Evolutionary conservation across 1,140 invertebrate genomes (phyloP).

Genomic region (Tachypleus tridentatus): DNA sequence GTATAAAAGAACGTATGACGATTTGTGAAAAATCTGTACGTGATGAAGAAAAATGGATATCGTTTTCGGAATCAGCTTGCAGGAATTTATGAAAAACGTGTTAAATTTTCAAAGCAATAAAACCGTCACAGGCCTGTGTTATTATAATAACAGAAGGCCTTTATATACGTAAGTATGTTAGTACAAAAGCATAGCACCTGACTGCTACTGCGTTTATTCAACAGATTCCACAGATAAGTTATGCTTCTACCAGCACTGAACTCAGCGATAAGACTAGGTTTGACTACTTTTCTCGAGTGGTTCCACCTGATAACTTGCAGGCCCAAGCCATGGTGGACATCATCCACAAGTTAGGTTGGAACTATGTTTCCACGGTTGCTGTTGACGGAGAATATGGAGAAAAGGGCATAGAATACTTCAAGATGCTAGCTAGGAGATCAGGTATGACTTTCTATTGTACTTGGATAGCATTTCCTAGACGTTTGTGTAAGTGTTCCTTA

Average conservation of each 20-base stretch:
- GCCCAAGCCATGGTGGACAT: slow-evolving; percentile 57
- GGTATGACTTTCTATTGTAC: slow-evolving; percentile 22
- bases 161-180: too few relatives aligned
- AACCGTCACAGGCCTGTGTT: too few relatives aligned
- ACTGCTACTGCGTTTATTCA: slow-evolving; percentile 15
- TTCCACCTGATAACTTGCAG: slow-evolving; percentile 59
- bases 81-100: too few relatives aligned
- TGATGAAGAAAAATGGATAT: too few relatives aligned
- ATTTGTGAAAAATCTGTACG: too few relatives aligned
- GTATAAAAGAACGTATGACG: too few relatives aligned
- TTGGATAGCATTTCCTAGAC: too few relatives aligned
- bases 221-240: slow-evolving; percentile 58
- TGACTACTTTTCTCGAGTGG: slow-evolving; percentile 59
- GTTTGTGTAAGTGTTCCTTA: too few relatives aligned
- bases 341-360: slow-evolving; percentile 51
- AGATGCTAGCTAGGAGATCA: slow-evolving; percentile 38
- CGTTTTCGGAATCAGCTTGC: too few relatives aligned
- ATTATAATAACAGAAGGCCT: too few relatives aligned
- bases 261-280: slow-evolving; percentile 55
- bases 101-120: too few relatives aligned
- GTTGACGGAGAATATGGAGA: slow-evolving; percentile 63
- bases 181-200: too few relatives aligned
- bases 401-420: slow-evolving; percentile 50
- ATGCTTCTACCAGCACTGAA: slow-evolving; percentile 61
- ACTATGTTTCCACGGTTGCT: slow-evolving; percentile 57